phyloP scores from a whole-genome alignment of 2,113 vertebrate genomes.

The Peromyscus californicus region DNA sequence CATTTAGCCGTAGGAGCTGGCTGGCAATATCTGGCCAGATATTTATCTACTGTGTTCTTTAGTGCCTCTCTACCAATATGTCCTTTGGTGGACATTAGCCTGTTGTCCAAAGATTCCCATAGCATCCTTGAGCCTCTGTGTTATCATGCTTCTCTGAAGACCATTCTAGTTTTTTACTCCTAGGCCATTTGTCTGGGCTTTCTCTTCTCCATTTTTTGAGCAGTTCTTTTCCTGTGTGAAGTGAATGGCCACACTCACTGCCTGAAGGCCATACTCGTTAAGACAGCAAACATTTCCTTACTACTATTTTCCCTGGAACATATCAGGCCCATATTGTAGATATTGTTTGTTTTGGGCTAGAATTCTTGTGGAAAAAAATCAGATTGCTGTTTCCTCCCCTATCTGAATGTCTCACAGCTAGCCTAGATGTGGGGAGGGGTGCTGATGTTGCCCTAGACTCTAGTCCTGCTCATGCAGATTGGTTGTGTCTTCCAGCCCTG shows the following conservation, averaged over 20 bases:
- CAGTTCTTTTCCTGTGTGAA: neutral
- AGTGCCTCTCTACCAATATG: neutral
- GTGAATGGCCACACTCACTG: neutral
- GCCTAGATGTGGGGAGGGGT: neutral
- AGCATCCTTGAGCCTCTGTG: neutral
- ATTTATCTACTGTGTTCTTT: neutral
- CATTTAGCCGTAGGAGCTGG: neutral
- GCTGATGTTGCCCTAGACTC: neutral
- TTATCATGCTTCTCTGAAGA: neutral
- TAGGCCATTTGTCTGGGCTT: neutral
- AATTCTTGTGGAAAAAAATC: neutral
- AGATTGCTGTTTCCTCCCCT: neutral
- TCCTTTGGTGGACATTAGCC: neutral
- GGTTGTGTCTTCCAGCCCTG: neutral
- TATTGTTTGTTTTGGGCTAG: neutral
- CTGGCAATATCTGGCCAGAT: neutral
- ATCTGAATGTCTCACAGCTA: neutral
- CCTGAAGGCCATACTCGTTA: neutral
- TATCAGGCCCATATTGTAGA: neutral
- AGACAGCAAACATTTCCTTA: neutral
- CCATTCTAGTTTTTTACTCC: neutral
- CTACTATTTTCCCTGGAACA: neutral
- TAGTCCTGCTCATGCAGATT: neutral
- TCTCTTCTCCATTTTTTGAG: neutral
- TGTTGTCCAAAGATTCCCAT: neutral